A percentile compares a stretch with the other conserved stretches of the same genome.
Evolutionary conservation across 2,888 invertebrate genomes (phyloP).

Genomic region (Labia minor): DNA sequence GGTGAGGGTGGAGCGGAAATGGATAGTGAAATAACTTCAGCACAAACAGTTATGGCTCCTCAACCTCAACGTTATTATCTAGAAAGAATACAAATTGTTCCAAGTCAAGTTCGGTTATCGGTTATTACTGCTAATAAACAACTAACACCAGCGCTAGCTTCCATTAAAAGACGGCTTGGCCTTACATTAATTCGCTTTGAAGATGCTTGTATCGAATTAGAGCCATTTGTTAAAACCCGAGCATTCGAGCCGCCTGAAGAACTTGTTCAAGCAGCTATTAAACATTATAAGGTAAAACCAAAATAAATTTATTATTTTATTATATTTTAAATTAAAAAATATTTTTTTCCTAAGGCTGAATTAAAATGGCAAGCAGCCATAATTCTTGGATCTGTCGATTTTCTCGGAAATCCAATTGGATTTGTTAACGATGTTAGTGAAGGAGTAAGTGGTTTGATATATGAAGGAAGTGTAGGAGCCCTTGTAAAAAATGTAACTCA

Average conservation of each 20-base stretch:
- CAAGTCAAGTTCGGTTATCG: slow-evolving; percentile 65
- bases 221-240: slow-evolving; percentile 76
- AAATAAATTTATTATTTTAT: too few relatives aligned
- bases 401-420: slow-evolving; percentile 93
- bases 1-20: neutral
- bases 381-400: slow-evolving; percentile 93
- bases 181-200: slow-evolving; percentile 90
- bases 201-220: slow-evolving; percentile 86
- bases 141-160: slow-evolving; percentile 59
- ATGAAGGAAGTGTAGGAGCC: slow-evolving; percentile 85
- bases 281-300: slow-evolving; percentile 75
- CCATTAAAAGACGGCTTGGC: slow-evolving; percentile 74
- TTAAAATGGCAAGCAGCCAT: slow-evolving; percentile 90
- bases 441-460: slow-evolving; percentile 81
- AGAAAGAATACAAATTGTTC: neutral
- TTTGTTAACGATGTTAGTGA: slow-evolving; percentile 92
- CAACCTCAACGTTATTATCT: neutral
- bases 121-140: slow-evolving; percentile 75
- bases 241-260: slow-evolving; percentile 85
- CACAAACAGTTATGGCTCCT: neutral
- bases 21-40: neutral
- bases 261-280: slow-evolving; percentile 65
- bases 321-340: too few relatives aligned
- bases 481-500: slow-evolving; percentile 92
- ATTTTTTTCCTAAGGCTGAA: slow-evolving; percentile 60